phyloP scores from a whole-genome alignment of 2,113 vertebrate genomes.

The Tupaia chinensis region DNA sequence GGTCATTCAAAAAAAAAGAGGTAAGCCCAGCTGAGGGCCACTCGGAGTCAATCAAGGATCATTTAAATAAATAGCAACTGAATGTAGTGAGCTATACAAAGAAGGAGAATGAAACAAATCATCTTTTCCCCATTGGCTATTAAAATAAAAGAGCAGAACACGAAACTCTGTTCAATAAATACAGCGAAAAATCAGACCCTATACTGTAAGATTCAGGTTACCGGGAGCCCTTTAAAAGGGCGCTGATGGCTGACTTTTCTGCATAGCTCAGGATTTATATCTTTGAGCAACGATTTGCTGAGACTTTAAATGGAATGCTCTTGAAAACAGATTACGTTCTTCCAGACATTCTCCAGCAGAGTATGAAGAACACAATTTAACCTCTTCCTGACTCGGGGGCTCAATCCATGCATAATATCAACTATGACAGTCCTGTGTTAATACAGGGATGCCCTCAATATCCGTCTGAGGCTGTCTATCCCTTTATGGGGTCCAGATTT shows the following conservation, averaged over 20 bases:
- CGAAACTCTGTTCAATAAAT: slow-evolving; percentile 68
- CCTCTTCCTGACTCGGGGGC: slow-evolving; percentile 5
- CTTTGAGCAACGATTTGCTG: slow-evolving; percentile 47
- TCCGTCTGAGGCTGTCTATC: not conserved
- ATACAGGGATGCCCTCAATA: not conserved
- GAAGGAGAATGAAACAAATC: slow-evolving; percentile 32
- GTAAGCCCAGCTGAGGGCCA: not conserved
- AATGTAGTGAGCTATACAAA: slow-evolving; percentile 36
- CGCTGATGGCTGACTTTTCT: slow-evolving; percentile 7
- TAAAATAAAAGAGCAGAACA: slow-evolving; percentile 57
- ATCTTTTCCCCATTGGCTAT: slow-evolving; percentile 46
- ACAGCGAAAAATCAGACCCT: slow-evolving; percentile 58
- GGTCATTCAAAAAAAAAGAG: not conserved
- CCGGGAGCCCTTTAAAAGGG: slow-evolving; percentile 7
- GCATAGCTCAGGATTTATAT: slow-evolving; percentile 44
- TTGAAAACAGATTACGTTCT: slow-evolving; percentile 13
- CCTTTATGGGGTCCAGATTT: not conserved
- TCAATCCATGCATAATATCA: not conserved
- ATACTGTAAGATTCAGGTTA: slow-evolving; percentile 56
- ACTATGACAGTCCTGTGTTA: not conserved
- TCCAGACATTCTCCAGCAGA: slow-evolving; percentile 1
- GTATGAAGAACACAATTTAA: not conserved
- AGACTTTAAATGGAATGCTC: slow-evolving; percentile 53
- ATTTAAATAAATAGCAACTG: slow-evolving; percentile 64
- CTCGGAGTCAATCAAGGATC: slow-evolving; percentile 49